Conservation (phyloP, 2,113 vertebrate species). For the Hypomesus transpacificus region DNA sequence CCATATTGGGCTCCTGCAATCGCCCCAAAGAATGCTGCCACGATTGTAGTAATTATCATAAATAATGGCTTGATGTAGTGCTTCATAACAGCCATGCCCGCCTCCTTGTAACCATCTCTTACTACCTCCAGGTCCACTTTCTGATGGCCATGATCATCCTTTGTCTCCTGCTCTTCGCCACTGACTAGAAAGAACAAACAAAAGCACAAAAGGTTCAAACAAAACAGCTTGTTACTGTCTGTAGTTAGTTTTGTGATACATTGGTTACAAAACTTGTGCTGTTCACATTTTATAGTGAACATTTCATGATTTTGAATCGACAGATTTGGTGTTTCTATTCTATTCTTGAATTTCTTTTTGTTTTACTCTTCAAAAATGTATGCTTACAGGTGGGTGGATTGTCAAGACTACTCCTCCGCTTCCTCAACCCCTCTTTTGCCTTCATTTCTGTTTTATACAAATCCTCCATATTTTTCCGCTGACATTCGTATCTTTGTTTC, state of each 20-base stretch:
- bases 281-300: too few species aligned
- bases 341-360: too few species aligned
- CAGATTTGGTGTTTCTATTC: too few species aligned
- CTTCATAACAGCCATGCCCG: background rate
- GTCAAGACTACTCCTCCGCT: background rate
- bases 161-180: constrained; percentile 4
- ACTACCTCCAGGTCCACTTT: background rate
- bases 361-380: background rate
- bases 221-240: background rate
- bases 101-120: constrained; percentile 8
- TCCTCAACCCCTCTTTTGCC: background rate
- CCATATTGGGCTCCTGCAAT: constrained; percentile 26
- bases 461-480: background rate
- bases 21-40: constrained; percentile 28
- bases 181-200: constrained; percentile 6
- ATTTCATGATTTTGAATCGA: too few species aligned
- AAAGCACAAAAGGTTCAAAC: background rate
- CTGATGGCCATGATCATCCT: background rate
- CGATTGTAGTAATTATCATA: constrained; percentile 4
- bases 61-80: constrained; percentile 8
- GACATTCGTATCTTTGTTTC: background rate
- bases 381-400: constrained; percentile 20
- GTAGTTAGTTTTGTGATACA: too few species aligned
- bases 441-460: background rate
- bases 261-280: too few species aligned